phyloP scores from a whole-genome alignment of 2,888 invertebrate species.

The Rhorus exstirpatorius region DNA sequence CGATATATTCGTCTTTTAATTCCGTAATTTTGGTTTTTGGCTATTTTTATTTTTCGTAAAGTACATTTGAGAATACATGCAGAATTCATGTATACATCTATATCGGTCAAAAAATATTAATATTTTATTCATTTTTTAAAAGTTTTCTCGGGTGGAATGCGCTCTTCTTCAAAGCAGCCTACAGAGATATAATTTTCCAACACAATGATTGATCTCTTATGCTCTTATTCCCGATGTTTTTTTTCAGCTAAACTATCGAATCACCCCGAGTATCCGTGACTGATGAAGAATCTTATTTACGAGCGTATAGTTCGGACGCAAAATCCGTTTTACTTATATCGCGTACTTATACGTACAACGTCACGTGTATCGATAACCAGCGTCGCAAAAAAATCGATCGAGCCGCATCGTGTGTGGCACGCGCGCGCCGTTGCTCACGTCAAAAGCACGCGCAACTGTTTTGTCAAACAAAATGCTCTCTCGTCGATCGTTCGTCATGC shows the following conservation, averaged over 20 bases:
- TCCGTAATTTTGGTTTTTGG: too few relatives aligned
- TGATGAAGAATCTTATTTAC: constrained; percentile 35
- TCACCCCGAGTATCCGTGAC: too few relatives aligned
- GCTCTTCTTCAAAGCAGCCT: too few relatives aligned
- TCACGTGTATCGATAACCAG: constrained; percentile 65
- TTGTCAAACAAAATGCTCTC: constrained; percentile 70
- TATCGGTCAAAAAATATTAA: too few relatives aligned
- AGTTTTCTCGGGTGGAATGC: too few relatives aligned
- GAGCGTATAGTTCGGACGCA: constrained; percentile 38
- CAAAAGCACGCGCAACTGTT: constrained; percentile 56
- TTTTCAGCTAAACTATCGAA: not conserved
- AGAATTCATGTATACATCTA: too few relatives aligned
- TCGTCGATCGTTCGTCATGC: constrained; percentile 44
- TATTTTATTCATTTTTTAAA: too few relatives aligned
- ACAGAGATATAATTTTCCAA: too few relatives aligned
- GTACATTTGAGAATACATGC: too few relatives aligned
- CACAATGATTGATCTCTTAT: too few relatives aligned
- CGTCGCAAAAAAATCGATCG: constrained; percentile 50
- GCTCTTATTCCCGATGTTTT: not conserved
- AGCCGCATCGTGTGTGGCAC: constrained; percentile 14
- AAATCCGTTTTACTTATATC: constrained; percentile 57
- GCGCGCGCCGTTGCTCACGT: constrained; percentile 4
- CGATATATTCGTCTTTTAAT: constrained; percentile 1
- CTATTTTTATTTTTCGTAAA: too few relatives aligned
- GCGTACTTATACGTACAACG: constrained; percentile 43